Evolutionary conservation across 1,140 invertebrate genomes (phyloP), one percentile per base, ranked within the genome.

Genomic region (Leptopilina clavipes): DNA sequence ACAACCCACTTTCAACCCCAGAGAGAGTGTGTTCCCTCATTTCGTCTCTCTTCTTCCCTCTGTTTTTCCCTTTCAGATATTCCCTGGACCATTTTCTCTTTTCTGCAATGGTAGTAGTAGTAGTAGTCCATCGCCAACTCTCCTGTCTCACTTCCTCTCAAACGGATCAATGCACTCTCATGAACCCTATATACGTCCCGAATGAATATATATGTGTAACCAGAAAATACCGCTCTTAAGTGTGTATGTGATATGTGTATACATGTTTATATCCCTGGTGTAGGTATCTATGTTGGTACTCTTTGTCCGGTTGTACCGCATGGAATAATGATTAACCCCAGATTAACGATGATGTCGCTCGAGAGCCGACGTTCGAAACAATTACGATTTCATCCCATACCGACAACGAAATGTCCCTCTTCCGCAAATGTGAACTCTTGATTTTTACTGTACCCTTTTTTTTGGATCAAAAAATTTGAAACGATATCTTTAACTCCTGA

Each of bases 141-240:
- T 74, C 25, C 40, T 70, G n/a, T 40, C 75, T 70, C 75, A 44
- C 14, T 71, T 48, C 44, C 71, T 48, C 54, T 74, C 52, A 77
- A 74, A 70, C 73, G 75, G 77, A 81, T 81, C 79, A 79, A 81
- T 81, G 77, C 70, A 79, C 77, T 73, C 75, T 70, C 76, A 45
- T 48, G 72, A 44, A 78, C 71, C 74, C 76, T 78, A 40, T 40
- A 40, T 40, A 40, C 25, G 22, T 80, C 71, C 74, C 73, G 17
- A 25, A 65, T 25, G 56, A 14, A 31, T 31, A 40, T 40, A 22
- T 65, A 75, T 73, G 79, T 77, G 76, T 72, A 74, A 44, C 52
- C 14, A 70, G 25, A 72, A 19, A 12, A 65, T 8, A 40, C 7
- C 37, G 7, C n/a, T n/a, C n/a, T 6, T 40, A 9, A 40, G 37